Base-by-base conservation (phyloP, 1,140 invertebrate genomes). In the Epicauta chinensis region DNA sequence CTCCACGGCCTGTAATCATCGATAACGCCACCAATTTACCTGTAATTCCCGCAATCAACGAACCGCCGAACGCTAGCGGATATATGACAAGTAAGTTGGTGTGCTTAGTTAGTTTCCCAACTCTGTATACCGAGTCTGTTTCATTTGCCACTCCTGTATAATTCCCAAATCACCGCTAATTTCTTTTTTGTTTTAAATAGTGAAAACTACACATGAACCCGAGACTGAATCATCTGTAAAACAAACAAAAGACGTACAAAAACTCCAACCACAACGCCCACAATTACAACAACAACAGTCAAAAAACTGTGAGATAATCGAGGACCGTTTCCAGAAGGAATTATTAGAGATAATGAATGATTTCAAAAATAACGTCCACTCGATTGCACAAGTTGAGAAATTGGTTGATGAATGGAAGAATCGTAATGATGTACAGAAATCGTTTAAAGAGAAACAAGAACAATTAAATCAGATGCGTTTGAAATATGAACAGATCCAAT, bases 321-420 rank as follows among this genome's bases (percentile, higher is more conserved):
- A 75, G 4, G 69, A 73, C 17, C 75, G 75, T 56, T 72, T 72
- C 13, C 83, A 92, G 65, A 86, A 88, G 48, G 88, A 91, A 65
- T 72, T 93, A 32, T 77, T 86, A 1, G 89, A 92, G 71, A 89
- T 93, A 15, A 89, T 93, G 60, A 89, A 87, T 59, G 88, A 91
- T 62, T 91, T 91, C 61, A 93, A 91, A 69, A 90, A 91, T 62
- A 90, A 91, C 60, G 86, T 90, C 1, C 87, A 89, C 46, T 87
- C 87, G 0, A 87, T 92, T 58, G 76, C 81, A 2, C 87, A 91
- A 72, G 85, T 90, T 0, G 89, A 92, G 71, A 81, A 87, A 60
- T 72, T 92, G 5, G 89, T 91, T 7, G 84, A 87, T 68, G 84
- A 84, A 62, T 93, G 89, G 89, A 81, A 81, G 59, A 87, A 86